These are phyloP conservation scores for Planococcus citri DNA, from an alignment of 1,140 invertebrate species.

Conservation along the genomic window DNA sequence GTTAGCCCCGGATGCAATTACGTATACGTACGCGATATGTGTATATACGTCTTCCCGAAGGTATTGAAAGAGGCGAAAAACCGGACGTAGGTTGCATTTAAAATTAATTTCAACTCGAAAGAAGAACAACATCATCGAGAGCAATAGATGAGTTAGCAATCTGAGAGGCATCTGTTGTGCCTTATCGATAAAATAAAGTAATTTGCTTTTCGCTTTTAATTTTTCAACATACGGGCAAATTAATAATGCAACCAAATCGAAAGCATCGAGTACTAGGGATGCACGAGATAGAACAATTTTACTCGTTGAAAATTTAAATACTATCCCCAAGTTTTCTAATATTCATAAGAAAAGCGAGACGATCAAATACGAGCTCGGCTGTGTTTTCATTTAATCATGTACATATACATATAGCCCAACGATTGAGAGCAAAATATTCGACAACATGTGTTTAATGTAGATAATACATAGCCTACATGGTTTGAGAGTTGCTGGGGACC, in stretches of 20 bases:
- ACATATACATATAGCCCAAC: too few species aligned
- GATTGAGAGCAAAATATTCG: background rate
- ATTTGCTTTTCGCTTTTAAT: background rate
- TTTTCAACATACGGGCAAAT: background rate
- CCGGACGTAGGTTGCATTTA: background rate
- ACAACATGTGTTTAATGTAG: background rate
- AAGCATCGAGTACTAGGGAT: background rate
- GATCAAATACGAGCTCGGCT: background rate
- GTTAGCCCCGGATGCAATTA: too few species aligned
- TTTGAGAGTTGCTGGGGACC: too few species aligned
- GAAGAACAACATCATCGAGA: background rate
- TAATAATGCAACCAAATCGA: background rate
- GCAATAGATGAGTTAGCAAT: background rate
- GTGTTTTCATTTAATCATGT: background rate
- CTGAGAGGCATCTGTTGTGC: background rate
- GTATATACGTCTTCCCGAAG: background rate
- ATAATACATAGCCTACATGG: too few species aligned
- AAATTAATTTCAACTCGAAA: background rate
- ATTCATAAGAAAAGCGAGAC: background rate
- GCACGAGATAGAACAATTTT: background rate
- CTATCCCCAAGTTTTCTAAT: background rate
- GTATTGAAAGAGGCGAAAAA: background rate
- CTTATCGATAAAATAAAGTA: background rate
- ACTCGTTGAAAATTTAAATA: constrained; percentile 8
- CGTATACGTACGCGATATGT: too few species aligned